phyloP scores from a whole-genome alignment of 2,797 vertebrate species.

The Darevskia mixta region DNA sequence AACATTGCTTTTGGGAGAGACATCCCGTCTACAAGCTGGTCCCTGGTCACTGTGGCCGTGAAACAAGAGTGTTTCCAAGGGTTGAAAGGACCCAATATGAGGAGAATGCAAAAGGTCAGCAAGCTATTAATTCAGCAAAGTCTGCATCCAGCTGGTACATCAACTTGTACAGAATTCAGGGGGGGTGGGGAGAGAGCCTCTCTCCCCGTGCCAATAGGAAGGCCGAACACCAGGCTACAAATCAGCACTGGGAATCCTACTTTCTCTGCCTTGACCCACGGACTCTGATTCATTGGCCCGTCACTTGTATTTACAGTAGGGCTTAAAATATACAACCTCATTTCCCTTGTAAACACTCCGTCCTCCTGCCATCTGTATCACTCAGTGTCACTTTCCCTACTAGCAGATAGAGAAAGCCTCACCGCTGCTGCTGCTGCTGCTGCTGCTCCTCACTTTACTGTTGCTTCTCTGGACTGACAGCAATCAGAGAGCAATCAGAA shows the following conservation, averaged over 20 bases:
- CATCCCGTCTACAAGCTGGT: no score
- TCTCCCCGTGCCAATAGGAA: fast-evolving
- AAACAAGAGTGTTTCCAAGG: neutral
- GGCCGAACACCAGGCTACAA: neutral
- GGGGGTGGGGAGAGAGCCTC: no score
- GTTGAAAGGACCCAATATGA: neutral
- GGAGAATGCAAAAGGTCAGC: neutral
- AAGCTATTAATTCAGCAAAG: neutral
- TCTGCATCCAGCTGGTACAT: neutral
- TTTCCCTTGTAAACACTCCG: neutral
- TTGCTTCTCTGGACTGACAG: neutral
- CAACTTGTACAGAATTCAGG: neutral
- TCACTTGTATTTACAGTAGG: neutral
- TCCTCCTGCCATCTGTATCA: neutral
- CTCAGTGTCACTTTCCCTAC: neutral
- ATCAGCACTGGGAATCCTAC: neutral
- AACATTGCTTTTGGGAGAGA: neutral
- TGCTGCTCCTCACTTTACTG: neutral
- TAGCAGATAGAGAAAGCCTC: neutral
- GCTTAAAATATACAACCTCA: neutral
- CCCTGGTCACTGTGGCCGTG: neutral
- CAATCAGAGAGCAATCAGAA: neutral
- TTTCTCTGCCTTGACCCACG: neutral
- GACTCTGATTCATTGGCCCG: fast-evolving
- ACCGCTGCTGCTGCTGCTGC: neutral